Conservation (phyloP, 2,888 invertebrate genomes). For the Smittia sp. region DNA sequence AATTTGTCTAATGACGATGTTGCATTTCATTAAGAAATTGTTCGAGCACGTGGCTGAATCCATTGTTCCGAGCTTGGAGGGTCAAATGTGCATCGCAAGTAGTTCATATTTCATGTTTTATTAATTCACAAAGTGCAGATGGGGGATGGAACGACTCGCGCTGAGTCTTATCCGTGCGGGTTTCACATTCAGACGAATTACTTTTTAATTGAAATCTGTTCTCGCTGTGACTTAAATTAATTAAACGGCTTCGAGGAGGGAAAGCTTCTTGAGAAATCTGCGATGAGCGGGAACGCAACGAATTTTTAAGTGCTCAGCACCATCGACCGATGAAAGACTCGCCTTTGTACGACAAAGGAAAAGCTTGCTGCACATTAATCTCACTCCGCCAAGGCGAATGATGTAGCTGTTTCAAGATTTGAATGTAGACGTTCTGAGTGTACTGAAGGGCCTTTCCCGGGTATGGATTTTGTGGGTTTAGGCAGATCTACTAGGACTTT, state of each 20-base stretch:
- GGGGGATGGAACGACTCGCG: not conserved
- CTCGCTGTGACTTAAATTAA: not conserved
- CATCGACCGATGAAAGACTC: too few species aligned
- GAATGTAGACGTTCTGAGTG: too few species aligned
- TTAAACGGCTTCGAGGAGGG: not conserved
- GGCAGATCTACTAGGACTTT: too few species aligned
- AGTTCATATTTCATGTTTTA: not conserved
- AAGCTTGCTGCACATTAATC: not conserved
- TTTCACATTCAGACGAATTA: not conserved
- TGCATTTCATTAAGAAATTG: constrained; percentile 33
- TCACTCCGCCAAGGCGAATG: not conserved
- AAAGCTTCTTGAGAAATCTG: not conserved
- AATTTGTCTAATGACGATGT: constrained; percentile 36
- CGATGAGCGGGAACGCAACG: not conserved
- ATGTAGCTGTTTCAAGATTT: not conserved
- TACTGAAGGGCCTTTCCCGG: too few species aligned
- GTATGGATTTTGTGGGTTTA: too few species aligned
- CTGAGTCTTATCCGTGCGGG: not conserved
- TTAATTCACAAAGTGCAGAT: not conserved
- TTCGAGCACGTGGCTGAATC: not conserved
- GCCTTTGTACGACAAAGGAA: not conserved
- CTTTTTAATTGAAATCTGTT: constrained; percentile 19
- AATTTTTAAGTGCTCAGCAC: too few species aligned
- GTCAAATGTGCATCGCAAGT: not conserved
- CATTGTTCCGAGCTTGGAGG: not conserved